Evolutionary conservation across 92 coral and sea anemone genomes (phyloP), one percentile per base, ranked within the genome.

Genomic region (Phenganax subtilis): DNA sequence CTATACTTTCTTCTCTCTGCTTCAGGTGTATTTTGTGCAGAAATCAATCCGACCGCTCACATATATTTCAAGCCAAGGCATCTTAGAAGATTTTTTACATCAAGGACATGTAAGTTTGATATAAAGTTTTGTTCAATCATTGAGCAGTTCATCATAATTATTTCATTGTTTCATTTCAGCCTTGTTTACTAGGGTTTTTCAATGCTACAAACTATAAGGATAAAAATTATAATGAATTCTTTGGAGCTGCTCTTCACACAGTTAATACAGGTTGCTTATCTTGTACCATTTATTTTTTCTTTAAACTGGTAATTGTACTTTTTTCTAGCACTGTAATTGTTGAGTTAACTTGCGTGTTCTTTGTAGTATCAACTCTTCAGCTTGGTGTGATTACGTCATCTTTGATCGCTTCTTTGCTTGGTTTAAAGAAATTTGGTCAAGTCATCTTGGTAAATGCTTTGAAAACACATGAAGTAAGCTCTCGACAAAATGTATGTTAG

Each of bases 191-290:
- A 9, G 75, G 82, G 30, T 78, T 81, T 80, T 76, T 76, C 37
- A 76, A 76, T 76, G 81, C 69, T 55, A 76, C 81, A 44, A 76
- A 76, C 14, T 76, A 76, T 30, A n/a, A 12, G 31, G 81, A 76
- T 76, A 72, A 60, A 62, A 88, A 87, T 10, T 93, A 90, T 78
- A 77, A 80, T 9, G 73, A 60, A 16, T 93, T 89, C 84, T 91
- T 93, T 87, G 91, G 88, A 67, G 85, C 88, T 60, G 88, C 98
- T 28, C 80, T 93, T 62, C 86, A 86, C 28, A 85, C 84, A 85
- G 72, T 30, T 66, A 86, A 89, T 16, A 75, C 88, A 87, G 93
- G 98, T 93, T 57, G 28, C 2, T 56, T 37, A 37, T 37, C 47
- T 37, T 37, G 47, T 37, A 37, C 3, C 47, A 37, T 37, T 37